These are phyloP conservation scores for Apteryx mantelli DNA, from an alignment of 2,113 vertebrate species.

Conservation along the genomic window DNA sequence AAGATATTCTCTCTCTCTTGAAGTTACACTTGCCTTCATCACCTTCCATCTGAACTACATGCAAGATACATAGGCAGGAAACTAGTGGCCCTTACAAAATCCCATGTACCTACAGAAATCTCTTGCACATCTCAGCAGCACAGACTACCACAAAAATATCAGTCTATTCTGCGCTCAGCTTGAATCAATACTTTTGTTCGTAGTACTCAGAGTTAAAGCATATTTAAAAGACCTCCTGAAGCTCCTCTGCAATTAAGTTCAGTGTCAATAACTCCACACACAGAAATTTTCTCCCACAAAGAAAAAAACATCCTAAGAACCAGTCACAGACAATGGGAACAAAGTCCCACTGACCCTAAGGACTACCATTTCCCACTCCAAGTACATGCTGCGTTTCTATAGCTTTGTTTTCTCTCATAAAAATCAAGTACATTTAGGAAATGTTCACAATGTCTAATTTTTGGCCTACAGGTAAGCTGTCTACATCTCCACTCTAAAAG, in stretches of 20 bases:
- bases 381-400: background rate
- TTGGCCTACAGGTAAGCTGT: background rate
- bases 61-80: background rate
- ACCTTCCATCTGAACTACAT: background rate
- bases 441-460: background rate
- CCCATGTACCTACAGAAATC: background rate
- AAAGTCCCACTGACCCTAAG: background rate
- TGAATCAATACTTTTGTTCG: background rate
- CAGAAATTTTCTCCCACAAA: background rate
- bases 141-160: background rate
- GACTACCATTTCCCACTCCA: background rate
- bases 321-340: background rate
- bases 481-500: background rate
- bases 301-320: background rate
- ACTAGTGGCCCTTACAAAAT: background rate
- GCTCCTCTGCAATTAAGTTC: background rate
- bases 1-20: background rate
- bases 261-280: background rate
- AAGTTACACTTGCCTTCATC: background rate
- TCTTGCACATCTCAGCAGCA: background rate
- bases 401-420: background rate
- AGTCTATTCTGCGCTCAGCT: background rate
- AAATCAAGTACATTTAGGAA: background rate
- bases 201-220: background rate
- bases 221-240: background rate